Percentiles rank a stretch among this genome's conserved stretches.
Evolutionary conservation across 2,113 vertebrate species (phyloP).

Genomic region (Chroicocephalus ridibundus): DNA sequence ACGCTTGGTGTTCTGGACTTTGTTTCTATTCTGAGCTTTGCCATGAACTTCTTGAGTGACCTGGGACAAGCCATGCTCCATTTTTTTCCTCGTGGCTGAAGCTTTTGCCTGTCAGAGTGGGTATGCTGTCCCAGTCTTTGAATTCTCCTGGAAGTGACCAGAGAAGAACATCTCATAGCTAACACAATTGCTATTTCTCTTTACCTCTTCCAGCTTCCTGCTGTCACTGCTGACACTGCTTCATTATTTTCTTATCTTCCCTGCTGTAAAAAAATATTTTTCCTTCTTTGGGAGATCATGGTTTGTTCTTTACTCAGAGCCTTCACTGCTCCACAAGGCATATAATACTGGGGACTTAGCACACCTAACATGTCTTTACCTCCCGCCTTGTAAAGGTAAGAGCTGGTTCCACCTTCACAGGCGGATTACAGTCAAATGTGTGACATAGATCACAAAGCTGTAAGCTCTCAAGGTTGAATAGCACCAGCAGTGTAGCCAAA

Average conservation of each 20-base stretch:
- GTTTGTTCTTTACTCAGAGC: not conserved
- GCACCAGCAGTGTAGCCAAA: not conserved
- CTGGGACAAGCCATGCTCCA: not conserved
- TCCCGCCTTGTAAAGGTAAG: not conserved
- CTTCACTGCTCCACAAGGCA: not conserved
- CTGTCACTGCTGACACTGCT: not conserved
- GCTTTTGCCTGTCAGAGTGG: not conserved
- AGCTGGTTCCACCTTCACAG: not conserved
- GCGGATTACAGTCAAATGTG: not conserved
- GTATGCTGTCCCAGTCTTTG: not conserved
- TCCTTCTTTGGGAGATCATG: not conserved
- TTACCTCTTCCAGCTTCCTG: not conserved
- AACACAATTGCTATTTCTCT: not conserved
- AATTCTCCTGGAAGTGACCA: not conserved
- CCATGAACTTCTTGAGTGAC: not conserved
- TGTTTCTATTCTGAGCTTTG: not conserved
- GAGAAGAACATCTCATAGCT: not conserved
- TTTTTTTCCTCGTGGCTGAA: not conserved
- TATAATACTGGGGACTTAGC: not conserved
- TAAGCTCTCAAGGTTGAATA: rapidly evolving
- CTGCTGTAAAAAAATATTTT: not conserved
- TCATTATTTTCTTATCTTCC: not conserved
- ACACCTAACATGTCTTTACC: not conserved
- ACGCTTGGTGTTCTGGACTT: not conserved
- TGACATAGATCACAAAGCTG: not conserved